Evolutionary conservation across 2,113 vertebrate genomes (phyloP).

Genomic region (Nothobranchius furzeri): DNA sequence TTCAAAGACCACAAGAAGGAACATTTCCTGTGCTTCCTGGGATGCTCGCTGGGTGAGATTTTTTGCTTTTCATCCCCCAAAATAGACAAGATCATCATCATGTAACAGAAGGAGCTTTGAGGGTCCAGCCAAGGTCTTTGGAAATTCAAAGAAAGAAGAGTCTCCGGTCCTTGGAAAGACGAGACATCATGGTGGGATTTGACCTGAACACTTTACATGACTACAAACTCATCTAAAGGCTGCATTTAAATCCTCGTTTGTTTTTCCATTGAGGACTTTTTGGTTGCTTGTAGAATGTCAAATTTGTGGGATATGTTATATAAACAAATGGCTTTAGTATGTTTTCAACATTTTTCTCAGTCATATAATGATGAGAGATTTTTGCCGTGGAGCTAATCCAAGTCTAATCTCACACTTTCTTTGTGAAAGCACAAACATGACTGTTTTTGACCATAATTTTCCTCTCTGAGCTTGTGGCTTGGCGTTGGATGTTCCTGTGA

Average conservation of each 20-base stretch:
- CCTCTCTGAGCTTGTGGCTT: conserved; percentile 46
- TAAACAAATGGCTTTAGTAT: too few species aligned
- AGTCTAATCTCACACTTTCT: not conserved
- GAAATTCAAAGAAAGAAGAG: conserved; percentile 55
- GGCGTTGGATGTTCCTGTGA: conserved; percentile 2
- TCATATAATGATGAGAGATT: too few species aligned
- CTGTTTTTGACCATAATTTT: conserved; percentile 40
- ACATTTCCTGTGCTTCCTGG: conserved; percentile 46
- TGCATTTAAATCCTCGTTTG: not conserved
- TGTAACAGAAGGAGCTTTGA: conserved; percentile 66
- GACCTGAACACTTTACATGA: conserved; percentile 44
- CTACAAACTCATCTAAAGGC: not conserved
- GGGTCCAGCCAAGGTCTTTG: conserved; percentile 64
- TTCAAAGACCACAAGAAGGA: conserved; percentile 56
- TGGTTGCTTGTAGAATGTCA: too few species aligned
- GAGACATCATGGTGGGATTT: conserved; percentile 59
- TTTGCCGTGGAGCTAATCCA: too few species aligned
- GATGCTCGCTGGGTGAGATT: conserved; percentile 61
- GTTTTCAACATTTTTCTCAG: too few species aligned
- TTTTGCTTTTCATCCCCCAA: conserved; percentile 66
- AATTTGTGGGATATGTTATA: too few species aligned
- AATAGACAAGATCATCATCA: conserved; percentile 62
- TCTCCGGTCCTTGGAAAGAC: conserved; percentile 42
- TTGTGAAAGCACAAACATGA: conserved; percentile 39
- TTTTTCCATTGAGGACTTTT: not conserved